Evolutionary conservation across 2,888 invertebrate species (phyloP), one percentile per base, ranked within the genome.

Genomic region (Fragum sueziense): DNA sequence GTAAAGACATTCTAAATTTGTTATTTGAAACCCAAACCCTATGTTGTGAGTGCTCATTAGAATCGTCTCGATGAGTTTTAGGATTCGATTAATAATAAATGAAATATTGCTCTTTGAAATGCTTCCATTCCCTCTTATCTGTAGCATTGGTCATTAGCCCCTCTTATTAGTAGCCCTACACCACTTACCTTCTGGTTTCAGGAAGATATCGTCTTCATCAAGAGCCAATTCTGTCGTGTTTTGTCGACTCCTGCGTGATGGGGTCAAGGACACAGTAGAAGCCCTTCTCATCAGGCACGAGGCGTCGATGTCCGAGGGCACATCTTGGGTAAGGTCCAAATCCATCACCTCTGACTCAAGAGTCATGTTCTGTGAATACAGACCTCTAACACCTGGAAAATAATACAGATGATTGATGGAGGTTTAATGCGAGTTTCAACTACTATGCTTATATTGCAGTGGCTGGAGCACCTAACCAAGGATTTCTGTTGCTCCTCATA

Each of bases 321-420:
- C 59, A 9, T 78, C 79, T 9, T 73, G 68, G 14, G 76, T 71
- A 17, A 76, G 73, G 69, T 80, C 80, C 6, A 84, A n/a, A 25
- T 80, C 80, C 17, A 65, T 33, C 17, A 74, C 76, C 14, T 80
- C 83, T 52, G 79, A 52, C 11, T 68, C 84, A 20, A 84, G 71
- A 9, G 80, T 79, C 51, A 84, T 72, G 31, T 80, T 84, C 57
- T 80, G 80, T n/a, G 79, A 75, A 59, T 84, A 80, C 25, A 84
- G 74, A 7, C 80, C 78, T 37, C 84, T 62, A 14, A 80, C 78
- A 31, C 73, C 80, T 80, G 54, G 1, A 74, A 61, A 11, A 17
- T n/a, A 51, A 47, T 47, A 47, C 3, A 9, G 47, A 37, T 9
- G 14, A 9, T 37, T 37, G 37, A 37, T n/a, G n/a, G n/a, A n/a